Conservation (phyloP, 2,797 vertebrate genomes). For the Pangasius krempfi region DNA sequence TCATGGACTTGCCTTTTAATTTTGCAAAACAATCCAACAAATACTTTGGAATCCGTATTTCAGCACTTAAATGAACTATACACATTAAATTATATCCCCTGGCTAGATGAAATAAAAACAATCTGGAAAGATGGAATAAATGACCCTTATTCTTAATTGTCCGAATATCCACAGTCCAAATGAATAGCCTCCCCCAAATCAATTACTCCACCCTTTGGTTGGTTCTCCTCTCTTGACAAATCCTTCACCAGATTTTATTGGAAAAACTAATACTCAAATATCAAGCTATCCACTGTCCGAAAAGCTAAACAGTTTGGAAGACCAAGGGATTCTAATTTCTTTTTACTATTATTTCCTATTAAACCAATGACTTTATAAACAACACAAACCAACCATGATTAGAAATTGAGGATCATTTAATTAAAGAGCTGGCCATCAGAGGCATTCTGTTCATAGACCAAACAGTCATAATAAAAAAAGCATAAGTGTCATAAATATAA, state of each 20-base stretch:
- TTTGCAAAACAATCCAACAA: background rate
- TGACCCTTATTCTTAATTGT: background rate
- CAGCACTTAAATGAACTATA: background rate
- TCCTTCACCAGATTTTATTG: background rate
- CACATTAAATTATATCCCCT: background rate
- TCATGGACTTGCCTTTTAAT: background rate
- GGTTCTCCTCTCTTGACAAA: background rate
- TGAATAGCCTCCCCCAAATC: background rate
- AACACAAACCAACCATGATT: background rate
- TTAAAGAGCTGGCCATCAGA: background rate
- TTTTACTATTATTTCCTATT: background rate
- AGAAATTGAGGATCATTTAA: background rate
- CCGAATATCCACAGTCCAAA: background rate
- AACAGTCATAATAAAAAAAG: slow-evolving; percentile 8
- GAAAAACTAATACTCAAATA: background rate
- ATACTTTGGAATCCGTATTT: background rate
- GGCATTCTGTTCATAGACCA: background rate
- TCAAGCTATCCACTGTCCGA: background rate
- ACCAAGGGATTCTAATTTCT: background rate
- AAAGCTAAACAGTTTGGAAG: background rate
- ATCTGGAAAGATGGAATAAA: background rate
- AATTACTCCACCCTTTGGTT: background rate
- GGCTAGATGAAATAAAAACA: background rate
- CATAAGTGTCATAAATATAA: background rate
- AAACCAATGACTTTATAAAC: background rate